Evolutionary conservation across 2,113 vertebrate genomes (phyloP).

Genomic region (Pardalotus punctatus): DNA sequence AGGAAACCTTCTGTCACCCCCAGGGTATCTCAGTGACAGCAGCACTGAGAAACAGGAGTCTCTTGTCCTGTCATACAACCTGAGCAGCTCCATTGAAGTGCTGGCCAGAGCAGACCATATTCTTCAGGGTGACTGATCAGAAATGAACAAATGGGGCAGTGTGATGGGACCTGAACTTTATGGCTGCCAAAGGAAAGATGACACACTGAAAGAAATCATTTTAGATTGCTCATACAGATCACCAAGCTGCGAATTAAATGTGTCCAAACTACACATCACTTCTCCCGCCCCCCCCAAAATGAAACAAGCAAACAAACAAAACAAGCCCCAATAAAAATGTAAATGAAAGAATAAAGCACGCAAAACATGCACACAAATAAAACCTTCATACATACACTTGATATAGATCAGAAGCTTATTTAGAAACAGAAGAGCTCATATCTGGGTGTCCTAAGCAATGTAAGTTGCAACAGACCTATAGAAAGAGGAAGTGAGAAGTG

Average conservation of each 20-base stretch:
- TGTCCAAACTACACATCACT: background rate
- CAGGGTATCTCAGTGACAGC: background rate
- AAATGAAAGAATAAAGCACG: background rate
- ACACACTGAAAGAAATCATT: background rate
- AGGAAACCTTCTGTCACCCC: background rate
- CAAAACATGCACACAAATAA: background rate
- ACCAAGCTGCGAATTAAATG: background rate
- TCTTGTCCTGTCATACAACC: background rate
- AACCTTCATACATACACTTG: background rate
- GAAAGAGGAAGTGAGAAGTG: background rate
- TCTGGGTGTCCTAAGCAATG: background rate
- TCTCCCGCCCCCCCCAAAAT: accelerated
- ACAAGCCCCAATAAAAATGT: background rate
- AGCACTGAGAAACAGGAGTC: background rate
- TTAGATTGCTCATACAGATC: background rate
- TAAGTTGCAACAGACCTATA: background rate
- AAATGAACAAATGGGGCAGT: background rate
- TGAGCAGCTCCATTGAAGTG: background rate
- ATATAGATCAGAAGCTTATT: background rate
- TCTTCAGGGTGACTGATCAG: background rate
- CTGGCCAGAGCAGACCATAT: background rate
- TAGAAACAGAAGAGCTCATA: background rate
- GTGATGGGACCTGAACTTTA: background rate
- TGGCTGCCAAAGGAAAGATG: background rate
- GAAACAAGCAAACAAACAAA: background rate